These are phyloP conservation scores for Periophthalmus modestus DNA, from an alignment of 2,113 vertebrate genomes.

Conservation along the genomic window DNA sequence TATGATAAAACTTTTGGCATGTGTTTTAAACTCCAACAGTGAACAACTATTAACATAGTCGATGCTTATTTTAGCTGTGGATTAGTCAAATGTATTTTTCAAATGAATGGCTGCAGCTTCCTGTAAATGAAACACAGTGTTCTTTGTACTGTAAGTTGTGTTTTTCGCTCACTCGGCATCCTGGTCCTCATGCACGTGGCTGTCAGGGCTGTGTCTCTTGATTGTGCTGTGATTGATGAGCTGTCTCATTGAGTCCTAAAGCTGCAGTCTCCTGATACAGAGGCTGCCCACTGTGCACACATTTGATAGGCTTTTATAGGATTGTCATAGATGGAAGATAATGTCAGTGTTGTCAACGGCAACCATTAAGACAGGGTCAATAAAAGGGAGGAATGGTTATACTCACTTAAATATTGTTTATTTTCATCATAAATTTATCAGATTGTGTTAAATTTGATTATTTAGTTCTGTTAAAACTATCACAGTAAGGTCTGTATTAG, in stretches of 20 bases:
- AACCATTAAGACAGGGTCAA: constrained; percentile 13
- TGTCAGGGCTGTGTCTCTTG: constrained; percentile 32
- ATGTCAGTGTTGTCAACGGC: constrained; percentile 10
- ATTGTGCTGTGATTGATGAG: constrained; percentile 54
- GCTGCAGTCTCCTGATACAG: constrained; percentile 34
- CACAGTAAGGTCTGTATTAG: not conserved
- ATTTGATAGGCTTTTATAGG: constrained; percentile 47
- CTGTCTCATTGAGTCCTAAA: constrained; percentile 26
- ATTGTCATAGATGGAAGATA: constrained; percentile 37
- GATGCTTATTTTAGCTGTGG: too few species aligned
- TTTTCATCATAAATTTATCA: not conserved
- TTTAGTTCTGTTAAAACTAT: not conserved
- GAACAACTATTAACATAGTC: too few species aligned
- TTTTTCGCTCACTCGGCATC: constrained; percentile 35
- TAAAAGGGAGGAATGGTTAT: constrained; percentile 4
- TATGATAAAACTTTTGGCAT: too few species aligned
- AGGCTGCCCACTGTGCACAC: constrained; percentile 14
- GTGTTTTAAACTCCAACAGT: too few species aligned
- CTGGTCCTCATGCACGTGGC: constrained; percentile 9
- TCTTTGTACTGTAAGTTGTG: constrained; percentile 2
- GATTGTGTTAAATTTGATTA: too few species aligned
- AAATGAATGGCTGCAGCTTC: too few species aligned
- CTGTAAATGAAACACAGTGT: not conserved
- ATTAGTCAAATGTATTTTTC: too few species aligned
- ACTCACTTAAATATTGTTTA: not conserved